These are phyloP conservation scores for Drosophila limbata DNA, from an alignment of 2,888 invertebrate genomes.

Conservation along the genomic window DNA sequence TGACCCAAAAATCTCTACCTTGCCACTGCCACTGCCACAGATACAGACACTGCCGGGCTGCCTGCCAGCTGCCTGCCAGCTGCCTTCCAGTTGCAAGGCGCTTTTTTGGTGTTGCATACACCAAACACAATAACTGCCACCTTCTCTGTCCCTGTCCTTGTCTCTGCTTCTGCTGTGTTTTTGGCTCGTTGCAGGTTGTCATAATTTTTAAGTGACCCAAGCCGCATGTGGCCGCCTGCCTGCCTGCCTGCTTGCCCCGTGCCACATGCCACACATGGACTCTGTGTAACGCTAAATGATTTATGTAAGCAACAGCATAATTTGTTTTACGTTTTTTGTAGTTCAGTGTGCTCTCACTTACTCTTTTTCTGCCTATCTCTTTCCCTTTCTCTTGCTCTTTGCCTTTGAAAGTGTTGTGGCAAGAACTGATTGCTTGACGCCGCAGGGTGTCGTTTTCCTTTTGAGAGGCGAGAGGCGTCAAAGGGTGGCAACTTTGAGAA, in stretches of 20 bases:
- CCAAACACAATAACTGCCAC: constrained; percentile 39
- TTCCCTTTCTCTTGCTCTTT: not conserved
- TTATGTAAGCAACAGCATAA: constrained; percentile 68
- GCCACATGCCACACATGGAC: constrained; percentile 22
- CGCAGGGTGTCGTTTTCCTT: constrained; percentile 53
- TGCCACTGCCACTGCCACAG: constrained; percentile 5
- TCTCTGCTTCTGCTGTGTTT: constrained; percentile 35
- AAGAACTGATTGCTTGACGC: constrained; percentile 43
- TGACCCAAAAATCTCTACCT: constrained; percentile 30
- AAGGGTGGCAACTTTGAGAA: not conserved
- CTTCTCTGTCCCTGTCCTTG: not conserved
- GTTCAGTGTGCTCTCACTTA: not conserved
- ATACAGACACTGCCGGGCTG: constrained; percentile 34
- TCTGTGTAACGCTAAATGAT: constrained; percentile 50
- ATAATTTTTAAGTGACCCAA: constrained; percentile 78
- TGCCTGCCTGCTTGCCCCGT: constrained; percentile 7
- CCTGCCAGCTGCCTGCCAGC: constrained; percentile 62
- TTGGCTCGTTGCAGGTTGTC: constrained; percentile 68
- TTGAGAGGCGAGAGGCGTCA: not conserved
- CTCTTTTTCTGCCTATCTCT: not conserved
- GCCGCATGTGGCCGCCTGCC: constrained; percentile 42
- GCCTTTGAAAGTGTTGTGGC: constrained; percentile 12
- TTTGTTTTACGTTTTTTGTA: constrained; percentile 50
- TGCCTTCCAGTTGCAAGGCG: constrained; percentile 50
- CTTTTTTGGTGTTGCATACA: constrained; percentile 43